Evolutionary conservation across 1,140 invertebrate genomes (phyloP).

Genomic region (Berghia stephanieae): DNA sequence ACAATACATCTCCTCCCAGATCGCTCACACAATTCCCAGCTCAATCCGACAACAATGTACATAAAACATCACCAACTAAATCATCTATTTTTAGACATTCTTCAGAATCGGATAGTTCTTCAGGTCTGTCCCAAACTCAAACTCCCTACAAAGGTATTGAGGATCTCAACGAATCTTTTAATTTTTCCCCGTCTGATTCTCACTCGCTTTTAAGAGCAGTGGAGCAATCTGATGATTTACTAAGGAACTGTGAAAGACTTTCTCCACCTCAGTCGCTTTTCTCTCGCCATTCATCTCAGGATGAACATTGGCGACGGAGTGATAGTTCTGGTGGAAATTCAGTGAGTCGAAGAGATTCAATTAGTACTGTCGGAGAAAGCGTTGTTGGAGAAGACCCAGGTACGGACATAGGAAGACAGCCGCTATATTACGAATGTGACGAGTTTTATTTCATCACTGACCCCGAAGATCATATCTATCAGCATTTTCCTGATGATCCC

Average conservation of each 20-base stretch:
- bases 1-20: too few species aligned
- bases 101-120: too few species aligned
- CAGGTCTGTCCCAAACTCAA: too few species aligned
- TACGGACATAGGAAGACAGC: neutral
- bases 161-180: too few species aligned
- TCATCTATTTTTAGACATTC: too few species aligned
- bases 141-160: too few species aligned
- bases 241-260: neutral
- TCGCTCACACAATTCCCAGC: too few species aligned
- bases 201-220: too few species aligned
- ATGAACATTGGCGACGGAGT: slow-evolving; percentile 24
- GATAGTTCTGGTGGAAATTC: slow-evolving; percentile 27
- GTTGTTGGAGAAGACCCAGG: slow-evolving; percentile 31
- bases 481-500: slow-evolving; percentile 70
- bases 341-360: slow-evolving; percentile 21
- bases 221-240: too few species aligned
- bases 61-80: too few species aligned
- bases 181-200: too few species aligned
- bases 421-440: slow-evolving; percentile 61
- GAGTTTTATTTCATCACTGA: slow-evolving; percentile 71
- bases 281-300: slow-evolving; percentile 27
- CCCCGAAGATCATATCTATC: slow-evolving; percentile 70
- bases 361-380: slow-evolving; percentile 32
- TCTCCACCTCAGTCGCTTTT: slow-evolving; percentile 20
- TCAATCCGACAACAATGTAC: too few species aligned